Percentiles rank a stretch among this genome's conserved stretches.
These are phyloP conservation scores for Linepithema humile DNA, from an alignment of 1,140 invertebrate species.

Conservation along the genomic window DNA sequence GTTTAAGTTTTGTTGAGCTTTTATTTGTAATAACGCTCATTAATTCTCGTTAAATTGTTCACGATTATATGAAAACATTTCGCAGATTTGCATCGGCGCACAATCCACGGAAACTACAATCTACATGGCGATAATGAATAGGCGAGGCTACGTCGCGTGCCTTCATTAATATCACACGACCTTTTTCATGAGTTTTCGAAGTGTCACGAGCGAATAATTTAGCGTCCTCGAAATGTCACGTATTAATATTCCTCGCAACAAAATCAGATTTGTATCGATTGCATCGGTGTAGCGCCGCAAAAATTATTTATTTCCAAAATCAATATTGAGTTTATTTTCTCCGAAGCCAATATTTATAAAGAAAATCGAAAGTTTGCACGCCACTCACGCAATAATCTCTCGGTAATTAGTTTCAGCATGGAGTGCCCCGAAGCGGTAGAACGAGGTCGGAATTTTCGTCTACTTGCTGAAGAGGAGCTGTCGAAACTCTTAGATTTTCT, in stretches of 20 bases:
- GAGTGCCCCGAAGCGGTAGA: constrained; percentile 79
- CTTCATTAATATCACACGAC: constrained; percentile 1
- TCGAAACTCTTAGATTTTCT: constrained; percentile 91
- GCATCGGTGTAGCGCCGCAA: background rate
- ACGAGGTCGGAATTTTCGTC: constrained; percentile 92
- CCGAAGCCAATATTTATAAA: background rate
- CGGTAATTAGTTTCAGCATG: constrained; percentile 79
- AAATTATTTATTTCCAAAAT: constrained; percentile 14
- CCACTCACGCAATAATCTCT: constrained; percentile 54
- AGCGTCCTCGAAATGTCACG: background rate
- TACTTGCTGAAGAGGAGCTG: constrained; percentile 92
- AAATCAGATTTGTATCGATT: constrained; percentile 7
- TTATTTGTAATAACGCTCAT: constrained; percentile 9
- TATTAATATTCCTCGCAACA: background rate
- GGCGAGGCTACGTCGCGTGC: constrained; percentile 6
- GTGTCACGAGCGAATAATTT: background rate
- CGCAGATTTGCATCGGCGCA: background rate
- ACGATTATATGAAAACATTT: constrained; percentile 22
- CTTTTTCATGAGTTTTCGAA: background rate
- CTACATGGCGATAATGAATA: constrained; percentile 23
- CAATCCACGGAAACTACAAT: constrained; percentile 2
- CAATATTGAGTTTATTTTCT: constrained; percentile 1
- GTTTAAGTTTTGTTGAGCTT: background rate
- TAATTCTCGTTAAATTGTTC: constrained; percentile 8
- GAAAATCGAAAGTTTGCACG: background rate